Conservation (phyloP, 1,140 invertebrate species). For the Bombus sibiricus region DNA sequence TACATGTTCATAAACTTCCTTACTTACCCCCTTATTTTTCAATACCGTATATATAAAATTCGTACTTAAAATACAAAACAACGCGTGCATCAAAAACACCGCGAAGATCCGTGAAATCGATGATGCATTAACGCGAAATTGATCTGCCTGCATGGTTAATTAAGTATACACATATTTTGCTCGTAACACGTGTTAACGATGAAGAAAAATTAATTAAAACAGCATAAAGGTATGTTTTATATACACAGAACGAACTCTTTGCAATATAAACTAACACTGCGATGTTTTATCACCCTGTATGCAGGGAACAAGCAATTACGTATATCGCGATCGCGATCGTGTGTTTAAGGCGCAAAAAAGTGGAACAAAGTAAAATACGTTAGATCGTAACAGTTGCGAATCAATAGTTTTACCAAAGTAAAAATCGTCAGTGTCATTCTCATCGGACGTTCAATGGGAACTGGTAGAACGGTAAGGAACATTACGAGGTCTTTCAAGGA, state of each 20-base stretch:
- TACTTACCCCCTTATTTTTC: neutral
- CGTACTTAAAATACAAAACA: neutral
- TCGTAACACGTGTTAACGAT: neutral
- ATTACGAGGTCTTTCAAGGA: too few species aligned
- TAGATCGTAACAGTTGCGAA: neutral
- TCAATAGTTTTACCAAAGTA: conserved; percentile 14
- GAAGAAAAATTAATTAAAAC: conserved; percentile 33
- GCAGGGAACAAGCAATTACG: neutral
- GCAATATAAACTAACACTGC: conserved; percentile 11
- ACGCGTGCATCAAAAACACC: neutral
- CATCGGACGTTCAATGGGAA: too few species aligned
- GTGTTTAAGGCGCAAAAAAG: neutral
- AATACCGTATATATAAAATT: too few species aligned
- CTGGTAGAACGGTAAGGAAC: too few species aligned
- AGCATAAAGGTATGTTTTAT: neutral
- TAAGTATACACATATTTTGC: conserved; percentile 16
- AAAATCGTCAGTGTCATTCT: neutral
- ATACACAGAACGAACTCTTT: neutral
- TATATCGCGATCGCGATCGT: too few species aligned
- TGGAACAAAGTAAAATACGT: conserved; percentile 9
- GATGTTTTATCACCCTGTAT: conserved; percentile 21
- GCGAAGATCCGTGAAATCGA: conserved; percentile 4
- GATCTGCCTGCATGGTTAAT: conserved; percentile 14
- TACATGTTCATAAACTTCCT: neutral
- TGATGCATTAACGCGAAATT: conserved; percentile 1